A percentile compares a stretch with the other conserved stretches of the same genome.
phyloP scores from a whole-genome alignment of 2,113 vertebrate genomes.

The Antigone vipio region DNA sequence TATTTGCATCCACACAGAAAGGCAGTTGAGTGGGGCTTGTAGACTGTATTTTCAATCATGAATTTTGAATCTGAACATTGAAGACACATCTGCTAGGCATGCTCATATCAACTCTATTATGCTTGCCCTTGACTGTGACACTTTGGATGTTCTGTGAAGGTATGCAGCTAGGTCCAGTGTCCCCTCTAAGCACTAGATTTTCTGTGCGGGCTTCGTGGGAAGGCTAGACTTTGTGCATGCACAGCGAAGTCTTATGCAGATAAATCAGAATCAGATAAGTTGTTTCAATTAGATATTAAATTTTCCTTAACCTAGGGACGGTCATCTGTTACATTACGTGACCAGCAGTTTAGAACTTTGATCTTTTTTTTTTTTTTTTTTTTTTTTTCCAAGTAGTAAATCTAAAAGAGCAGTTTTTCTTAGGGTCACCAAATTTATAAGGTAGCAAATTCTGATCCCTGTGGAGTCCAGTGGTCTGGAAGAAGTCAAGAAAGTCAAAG shows the following conservation, averaged over 20 bases:
- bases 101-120: neutral
- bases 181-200: neutral
- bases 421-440: neutral
- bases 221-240: neutral
- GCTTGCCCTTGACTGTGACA: neutral
- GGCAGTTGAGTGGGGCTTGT: neutral
- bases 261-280: neutral
- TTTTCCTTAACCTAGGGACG: neutral
- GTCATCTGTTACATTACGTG: neutral
- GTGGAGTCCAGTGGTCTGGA: neutral
- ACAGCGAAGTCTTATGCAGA: neutral
- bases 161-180: too few species aligned
- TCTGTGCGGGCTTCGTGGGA: neutral
- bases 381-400: neutral
- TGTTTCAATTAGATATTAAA: neutral
- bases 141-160: neutral
- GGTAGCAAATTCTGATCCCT: neutral
- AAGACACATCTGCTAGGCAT: neutral
- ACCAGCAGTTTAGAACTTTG: neutral
- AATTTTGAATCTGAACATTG: neutral
- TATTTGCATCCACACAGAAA: neutral
- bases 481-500: neutral
- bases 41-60: neutral
- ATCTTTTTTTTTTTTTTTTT: too few species aligned
- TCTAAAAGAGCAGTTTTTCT: neutral